phyloP scores from a whole-genome alignment of 2,888 invertebrate genomes.

The Fissipunctia ypsillon region DNA sequence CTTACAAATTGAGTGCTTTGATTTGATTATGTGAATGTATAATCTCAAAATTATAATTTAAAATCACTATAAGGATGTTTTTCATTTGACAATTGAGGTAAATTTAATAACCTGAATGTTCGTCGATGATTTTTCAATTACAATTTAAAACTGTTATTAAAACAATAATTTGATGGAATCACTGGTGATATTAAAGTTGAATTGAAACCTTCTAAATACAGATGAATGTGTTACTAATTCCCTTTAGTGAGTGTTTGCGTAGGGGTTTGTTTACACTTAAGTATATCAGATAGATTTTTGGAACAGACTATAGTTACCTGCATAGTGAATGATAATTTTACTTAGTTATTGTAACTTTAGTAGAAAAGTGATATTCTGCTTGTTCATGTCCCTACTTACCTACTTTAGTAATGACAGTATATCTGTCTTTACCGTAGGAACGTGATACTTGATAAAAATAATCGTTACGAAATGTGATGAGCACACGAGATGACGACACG shows the following conservation, averaged over 20 bases:
- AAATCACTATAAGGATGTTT: too few species aligned
- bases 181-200: too few species aligned
- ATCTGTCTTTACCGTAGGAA: neutral
- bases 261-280: too few species aligned
- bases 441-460: neutral
- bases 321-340: neutral
- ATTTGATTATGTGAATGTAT: too few species aligned
- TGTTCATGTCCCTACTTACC: neutral
- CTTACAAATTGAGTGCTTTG: too few species aligned
- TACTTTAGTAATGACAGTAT: neutral
- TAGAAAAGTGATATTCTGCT: neutral
- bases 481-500: slow-evolving; percentile 19
- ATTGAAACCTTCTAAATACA: neutral
- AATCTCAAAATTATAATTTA: too few species aligned
- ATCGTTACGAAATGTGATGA: slow-evolving; percentile 35
- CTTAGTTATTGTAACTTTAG: neutral
- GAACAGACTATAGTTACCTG: neutral
- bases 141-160: too few species aligned
- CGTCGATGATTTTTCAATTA: too few species aligned
- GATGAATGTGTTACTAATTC: neutral
- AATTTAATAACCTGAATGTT: too few species aligned
- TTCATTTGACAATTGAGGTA: too few species aligned
- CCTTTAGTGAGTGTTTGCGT: neutral
- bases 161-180: too few species aligned
- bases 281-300: neutral